Percentiles rank a stretch among this genome's conserved stretches.
phyloP scores from a whole-genome alignment of 2,888 invertebrate genomes.

The Eurytoma californica region DNA sequence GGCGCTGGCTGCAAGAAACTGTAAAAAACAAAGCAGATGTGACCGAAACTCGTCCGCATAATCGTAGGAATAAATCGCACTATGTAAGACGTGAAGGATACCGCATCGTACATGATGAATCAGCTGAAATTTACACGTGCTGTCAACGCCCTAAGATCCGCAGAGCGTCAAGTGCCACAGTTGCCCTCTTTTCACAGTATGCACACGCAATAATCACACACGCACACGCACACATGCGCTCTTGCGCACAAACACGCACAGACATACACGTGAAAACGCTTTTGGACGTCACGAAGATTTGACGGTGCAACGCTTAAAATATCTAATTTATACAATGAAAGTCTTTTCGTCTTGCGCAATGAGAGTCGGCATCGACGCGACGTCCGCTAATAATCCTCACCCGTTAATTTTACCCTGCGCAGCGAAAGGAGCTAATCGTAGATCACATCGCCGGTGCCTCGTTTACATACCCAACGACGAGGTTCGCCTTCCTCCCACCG shows the following conservation, averaged over 20 bases:
- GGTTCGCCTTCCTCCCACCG: background rate
- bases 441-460: conserved; percentile 1
- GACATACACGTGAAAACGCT: background rate
- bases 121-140: too few species aligned
- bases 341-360: background rate
- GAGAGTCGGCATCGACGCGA: conserved; percentile 4
- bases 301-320: background rate
- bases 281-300: background rate
- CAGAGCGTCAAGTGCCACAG: too few species aligned
- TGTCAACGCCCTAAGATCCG: too few species aligned
- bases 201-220: background rate
- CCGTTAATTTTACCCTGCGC: conserved; percentile 26
- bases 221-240: background rate
- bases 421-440: background rate
- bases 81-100: too few species aligned
- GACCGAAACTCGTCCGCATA: too few species aligned
- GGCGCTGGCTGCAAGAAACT: too few species aligned
- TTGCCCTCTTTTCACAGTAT: too few species aligned
- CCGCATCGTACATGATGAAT: too few species aligned
- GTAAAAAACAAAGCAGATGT: background rate
- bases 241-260: background rate
- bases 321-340: conserved; percentile 17
- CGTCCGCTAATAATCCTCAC: conserved; percentile 10
- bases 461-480: background rate
- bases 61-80: too few species aligned